phyloP scores from a whole-genome alignment of 2,797 vertebrate genomes.

The Crypturellus tataupa region DNA sequence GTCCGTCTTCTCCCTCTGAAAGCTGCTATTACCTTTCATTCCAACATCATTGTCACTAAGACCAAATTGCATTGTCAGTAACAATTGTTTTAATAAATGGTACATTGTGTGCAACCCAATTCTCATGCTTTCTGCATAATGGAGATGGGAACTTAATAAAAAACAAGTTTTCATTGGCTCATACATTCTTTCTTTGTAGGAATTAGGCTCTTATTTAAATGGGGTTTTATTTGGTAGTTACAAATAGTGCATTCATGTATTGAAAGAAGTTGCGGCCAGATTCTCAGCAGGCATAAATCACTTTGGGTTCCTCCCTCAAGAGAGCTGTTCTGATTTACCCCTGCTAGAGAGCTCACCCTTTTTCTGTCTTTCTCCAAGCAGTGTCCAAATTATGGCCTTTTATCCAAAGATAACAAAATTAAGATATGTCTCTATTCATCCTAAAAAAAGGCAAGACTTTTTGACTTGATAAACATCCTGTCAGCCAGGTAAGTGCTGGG shows the following conservation, averaged over 20 bases:
- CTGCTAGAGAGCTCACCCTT: background rate
- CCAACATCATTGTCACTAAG: background rate
- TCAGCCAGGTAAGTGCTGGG: background rate
- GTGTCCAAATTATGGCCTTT: background rate
- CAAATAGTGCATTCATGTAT: background rate
- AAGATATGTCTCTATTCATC: background rate
- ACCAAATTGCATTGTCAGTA: background rate
- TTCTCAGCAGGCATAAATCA: background rate
- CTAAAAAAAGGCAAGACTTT: background rate
- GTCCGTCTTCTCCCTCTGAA: background rate
- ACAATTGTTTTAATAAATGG: background rate
- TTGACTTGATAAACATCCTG: background rate
- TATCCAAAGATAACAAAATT: background rate
- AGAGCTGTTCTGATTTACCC: background rate
- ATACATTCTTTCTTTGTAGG: background rate
- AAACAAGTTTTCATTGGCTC: background rate
- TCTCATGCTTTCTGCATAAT: background rate
- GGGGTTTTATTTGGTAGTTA: background rate
- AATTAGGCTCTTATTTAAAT: background rate
- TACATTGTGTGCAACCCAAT: background rate
- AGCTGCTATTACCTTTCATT: background rate
- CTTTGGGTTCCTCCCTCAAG: background rate
- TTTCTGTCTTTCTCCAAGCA: background rate
- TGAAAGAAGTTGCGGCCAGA: background rate
- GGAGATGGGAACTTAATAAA: background rate